Base-by-base conservation (phyloP, 2,797 vertebrate genomes). In the Coregonus ussuriensis region DNA sequence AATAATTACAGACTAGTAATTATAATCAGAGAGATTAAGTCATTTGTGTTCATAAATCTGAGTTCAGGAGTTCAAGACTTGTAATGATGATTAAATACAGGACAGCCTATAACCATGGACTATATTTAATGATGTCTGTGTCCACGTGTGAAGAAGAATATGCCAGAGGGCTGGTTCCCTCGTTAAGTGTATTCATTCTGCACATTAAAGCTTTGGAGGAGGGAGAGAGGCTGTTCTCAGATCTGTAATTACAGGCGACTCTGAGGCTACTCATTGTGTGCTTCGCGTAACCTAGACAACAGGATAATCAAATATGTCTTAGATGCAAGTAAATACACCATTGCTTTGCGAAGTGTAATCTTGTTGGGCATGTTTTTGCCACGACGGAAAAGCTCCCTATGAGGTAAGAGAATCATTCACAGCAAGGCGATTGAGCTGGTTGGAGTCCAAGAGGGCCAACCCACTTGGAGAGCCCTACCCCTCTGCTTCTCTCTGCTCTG, bases 221-320 rank as follows among this genome's bases (percentile, higher is more conserved):
- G 41, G 41, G 4, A 59, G 90, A 91, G 91, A 91, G 86, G 85
- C 89, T 86, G 82, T 82, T 86, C 59, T 25, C 59, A 63, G 21
- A 63, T 29, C 85, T 87, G 81, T 95, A 94, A 94, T 94, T 94
- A 95, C 85, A 89, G 89, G 79, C 90, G 83, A 86, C 82, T 83
- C 84, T 85, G 74, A 83, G 84, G 83, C 86, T 83, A 82, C 84
- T 89, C 85, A 86, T 89, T 88, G 89, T 87, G 89, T 90, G 88
- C 89, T 85, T 88, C 81, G 83, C 72, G 91, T 93, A 89, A 81
- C 92, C 88, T 78, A 71, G 90, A 92, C 87, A 92, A 94, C 92
- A 81, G 80, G 80, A 84, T 89, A 93, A 91, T 92, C 87, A 92
- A 92, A 91, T 85, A 85, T 82, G 86, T 89, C 86, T 86, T 84